phyloP scores from a whole-genome alignment of 2,797 vertebrate genomes.

The Xerus rutilus region DNA sequence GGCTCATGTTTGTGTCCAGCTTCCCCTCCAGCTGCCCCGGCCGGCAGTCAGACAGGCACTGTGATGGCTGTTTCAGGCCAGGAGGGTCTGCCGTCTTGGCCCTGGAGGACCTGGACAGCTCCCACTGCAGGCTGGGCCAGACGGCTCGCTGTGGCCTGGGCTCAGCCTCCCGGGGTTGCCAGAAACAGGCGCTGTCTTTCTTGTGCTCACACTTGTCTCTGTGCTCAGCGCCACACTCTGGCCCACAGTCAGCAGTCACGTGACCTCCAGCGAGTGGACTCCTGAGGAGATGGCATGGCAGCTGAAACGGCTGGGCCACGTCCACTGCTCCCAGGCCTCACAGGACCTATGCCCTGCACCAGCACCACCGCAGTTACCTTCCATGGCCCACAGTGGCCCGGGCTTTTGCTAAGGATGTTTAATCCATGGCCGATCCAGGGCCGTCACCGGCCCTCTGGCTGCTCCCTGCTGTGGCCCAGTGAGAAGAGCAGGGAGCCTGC shows the following conservation, averaged over 20 bases:
- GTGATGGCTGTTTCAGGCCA: background rate
- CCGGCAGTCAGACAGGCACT: background rate
- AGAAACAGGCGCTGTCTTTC: rapidly evolving
- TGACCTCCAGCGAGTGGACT: no score
- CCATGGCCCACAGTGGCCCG: no score
- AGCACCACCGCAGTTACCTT: background rate
- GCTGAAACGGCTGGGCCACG: no score
- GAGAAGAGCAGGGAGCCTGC: rapidly evolving
- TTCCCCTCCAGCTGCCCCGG: background rate
- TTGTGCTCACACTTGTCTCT: background rate
- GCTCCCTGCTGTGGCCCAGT: background rate
- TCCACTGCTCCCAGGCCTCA: no score
- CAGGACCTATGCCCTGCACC: background rate
- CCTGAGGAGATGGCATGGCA: no score
- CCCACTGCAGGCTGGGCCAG: rapidly evolving
- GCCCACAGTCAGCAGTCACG: background rate
- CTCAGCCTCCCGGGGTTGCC: background rate
- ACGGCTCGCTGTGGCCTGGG: rapidly evolving
- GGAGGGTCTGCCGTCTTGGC: background rate
- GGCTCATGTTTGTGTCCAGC: background rate
- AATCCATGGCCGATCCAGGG: no score
- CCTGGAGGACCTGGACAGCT: background rate
- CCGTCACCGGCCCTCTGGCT: background rate
- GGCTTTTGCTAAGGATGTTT: background rate
- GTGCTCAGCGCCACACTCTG: background rate